These are phyloP conservation scores for Hirtodrosophila cameraria DNA, from an alignment of 2,888 invertebrate genomes.

Conservation along the genomic window DNA sequence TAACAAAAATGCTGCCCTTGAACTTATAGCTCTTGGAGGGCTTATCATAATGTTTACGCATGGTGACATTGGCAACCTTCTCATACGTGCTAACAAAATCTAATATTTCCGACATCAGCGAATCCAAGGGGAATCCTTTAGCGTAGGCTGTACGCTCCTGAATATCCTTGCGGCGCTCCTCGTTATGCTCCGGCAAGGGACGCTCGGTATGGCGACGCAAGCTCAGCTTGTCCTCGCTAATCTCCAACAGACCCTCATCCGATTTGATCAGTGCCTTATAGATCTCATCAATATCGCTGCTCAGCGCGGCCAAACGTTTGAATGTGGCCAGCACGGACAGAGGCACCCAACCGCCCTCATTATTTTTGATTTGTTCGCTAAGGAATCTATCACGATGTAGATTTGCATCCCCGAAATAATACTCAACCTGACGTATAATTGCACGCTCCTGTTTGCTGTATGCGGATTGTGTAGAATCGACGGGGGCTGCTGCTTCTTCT, in stretches of 20 bases:
- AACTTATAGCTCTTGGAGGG: constrained; percentile 88
- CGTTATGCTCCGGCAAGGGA: constrained; percentile 91
- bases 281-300: constrained; percentile 89
- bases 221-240: constrained; percentile 86
- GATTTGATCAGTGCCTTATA: constrained; percentile 90
- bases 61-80: constrained; percentile 88
- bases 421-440: constrained; percentile 88
- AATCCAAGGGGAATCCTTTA: constrained; percentile 92
- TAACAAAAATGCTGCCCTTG: constrained; percentile 96
- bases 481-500: constrained; percentile 11
- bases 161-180: constrained; percentile 92
- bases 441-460: constrained; percentile 85
- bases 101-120: constrained; percentile 89
- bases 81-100: constrained; percentile 90
- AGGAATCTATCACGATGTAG: constrained; percentile 96
- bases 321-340: constrained; percentile 93
- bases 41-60: constrained; percentile 87
- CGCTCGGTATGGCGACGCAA: constrained; percentile 89
- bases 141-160: constrained; percentile 92
- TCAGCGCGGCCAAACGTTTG: constrained; percentile 91
- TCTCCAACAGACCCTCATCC: constrained; percentile 89
- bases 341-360: constrained; percentile 97
- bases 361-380: constrained; percentile 92
- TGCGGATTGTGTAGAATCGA: constrained; percentile 23
- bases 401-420: constrained; percentile 94